Evolutionary conservation across 2,888 invertebrate genomes (phyloP), one percentile per base, ranked within the genome.

Genomic region (Trachelus stipa): DNA sequence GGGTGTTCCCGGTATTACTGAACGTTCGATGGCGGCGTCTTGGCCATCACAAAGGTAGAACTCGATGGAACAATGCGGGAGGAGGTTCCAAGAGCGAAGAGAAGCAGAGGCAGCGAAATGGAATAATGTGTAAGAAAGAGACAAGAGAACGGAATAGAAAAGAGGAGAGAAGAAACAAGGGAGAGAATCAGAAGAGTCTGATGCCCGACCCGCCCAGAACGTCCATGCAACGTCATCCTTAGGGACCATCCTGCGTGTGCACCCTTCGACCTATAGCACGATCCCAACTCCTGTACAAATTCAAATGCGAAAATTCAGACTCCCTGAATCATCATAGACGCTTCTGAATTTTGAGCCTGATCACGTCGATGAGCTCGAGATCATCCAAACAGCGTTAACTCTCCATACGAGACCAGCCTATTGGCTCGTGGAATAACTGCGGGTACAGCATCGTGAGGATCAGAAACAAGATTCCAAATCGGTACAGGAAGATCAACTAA

Each of bases 211-310:
- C 88, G 89, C 88, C 88, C 88, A 88, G 90, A 89, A 88, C 87
- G 88, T 88, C 88, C 85, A 85, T 90, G 91, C 91, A 91, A 69
- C 86, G 91, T 91, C 91, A 91, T 91, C 86, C 86, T 89, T 87
- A 86, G 82, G 81, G 85, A 84, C 87, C 85, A 79, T 77, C 77
- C 34, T 30, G 33, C 56, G 12, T 56, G 56, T 23, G 78, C 75
- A 78, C 73, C 79, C 78, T 74, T 83, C 76, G 82, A 81, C 81
- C 78, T 69, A 40, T 68, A 33, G 71, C 31, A 71, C 33, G 71
- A 33, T 56, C 56, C 77, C 80, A 81, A 83, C 77, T 80, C 85
- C 79, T 76, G 76, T 78, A 79, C 81, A 82, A 83, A 81, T 81
- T 86, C 83, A 80, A 82, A 56, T 56, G 56, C 56, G 23, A 56